phyloP scores from a whole-genome alignment of 2,797 vertebrate species.

The Leptatherina wallacei region DNA sequence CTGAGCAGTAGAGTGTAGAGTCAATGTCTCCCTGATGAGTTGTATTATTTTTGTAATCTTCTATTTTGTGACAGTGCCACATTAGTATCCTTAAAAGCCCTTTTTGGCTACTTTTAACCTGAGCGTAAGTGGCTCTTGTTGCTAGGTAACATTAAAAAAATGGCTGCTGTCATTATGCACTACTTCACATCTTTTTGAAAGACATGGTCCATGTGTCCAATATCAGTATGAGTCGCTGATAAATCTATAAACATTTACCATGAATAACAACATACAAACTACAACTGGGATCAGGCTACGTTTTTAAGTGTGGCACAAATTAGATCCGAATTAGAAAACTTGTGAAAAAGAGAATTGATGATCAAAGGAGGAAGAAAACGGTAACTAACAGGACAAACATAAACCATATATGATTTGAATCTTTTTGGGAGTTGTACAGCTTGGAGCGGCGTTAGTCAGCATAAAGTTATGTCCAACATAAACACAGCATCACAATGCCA shows the following conservation, averaged over 20 bases:
- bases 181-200: neutral
- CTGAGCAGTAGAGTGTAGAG: neutral
- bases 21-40: neutral
- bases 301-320: neutral
- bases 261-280: neutral
- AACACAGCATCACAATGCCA: slow-evolving; percentile 12
- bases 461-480: neutral
- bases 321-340: neutral
- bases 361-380: neutral
- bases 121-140: neutral
- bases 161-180: too few species aligned
- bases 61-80: neutral
- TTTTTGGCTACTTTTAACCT: neutral
- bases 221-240: neutral
- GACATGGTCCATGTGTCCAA: neutral
- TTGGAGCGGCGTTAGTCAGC: neutral
- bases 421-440: neutral
- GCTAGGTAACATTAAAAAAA: too few species aligned
- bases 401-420: neutral
- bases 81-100: neutral
- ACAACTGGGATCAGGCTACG: neutral
- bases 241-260: neutral
- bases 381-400: neutral
- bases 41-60: neutral
- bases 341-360: neutral